Conservation (phyloP, 2,888 invertebrate genomes). For the Dicyrtoma fusca region DNA sequence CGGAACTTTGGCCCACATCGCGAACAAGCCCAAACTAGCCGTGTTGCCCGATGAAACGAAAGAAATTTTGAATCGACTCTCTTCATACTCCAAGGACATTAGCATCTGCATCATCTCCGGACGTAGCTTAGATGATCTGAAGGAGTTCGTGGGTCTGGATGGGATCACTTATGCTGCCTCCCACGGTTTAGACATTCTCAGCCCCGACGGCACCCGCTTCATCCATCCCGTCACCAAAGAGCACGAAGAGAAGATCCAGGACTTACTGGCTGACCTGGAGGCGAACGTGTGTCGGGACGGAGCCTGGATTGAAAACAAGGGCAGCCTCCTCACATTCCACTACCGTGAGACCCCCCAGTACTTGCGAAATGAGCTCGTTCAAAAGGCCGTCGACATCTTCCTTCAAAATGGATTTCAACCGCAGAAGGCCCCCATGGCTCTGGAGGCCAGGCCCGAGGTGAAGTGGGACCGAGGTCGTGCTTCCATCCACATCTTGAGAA, state of each 20-base stretch:
- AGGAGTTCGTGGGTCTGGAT: conserved; percentile 60
- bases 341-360: conserved; percentile 59
- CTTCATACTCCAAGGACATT: conserved; percentile 59
- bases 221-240: conserved; percentile 61
- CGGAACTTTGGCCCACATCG: conserved; percentile 61
- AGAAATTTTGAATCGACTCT: conserved; percentile 59
- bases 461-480: conserved; percentile 61
- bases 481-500: conserved; percentile 61
- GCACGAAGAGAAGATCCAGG: conserved; percentile 59
- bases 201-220: conserved; percentile 61
- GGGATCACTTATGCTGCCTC: conserved; percentile 61
- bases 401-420: conserved; percentile 59
- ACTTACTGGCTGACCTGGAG: conserved; percentile 58
- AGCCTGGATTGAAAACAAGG: conserved; percentile 62
- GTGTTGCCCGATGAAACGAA: conserved; percentile 60
- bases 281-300: conserved; percentile 59
- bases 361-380: conserved; percentile 58
- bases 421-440: conserved; percentile 59
- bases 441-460: conserved; percentile 61
- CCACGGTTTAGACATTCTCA: conserved; percentile 61
- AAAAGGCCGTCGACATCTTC: conserved; percentile 59
- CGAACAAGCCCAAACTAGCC: conserved; percentile 61
- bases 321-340: conserved; percentile 60
- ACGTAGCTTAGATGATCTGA: conserved; percentile 60
- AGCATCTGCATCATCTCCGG: conserved; percentile 62